Base-by-base conservation (phyloP, 2,113 vertebrate genomes). In the Gymnogyps californianus region DNA sequence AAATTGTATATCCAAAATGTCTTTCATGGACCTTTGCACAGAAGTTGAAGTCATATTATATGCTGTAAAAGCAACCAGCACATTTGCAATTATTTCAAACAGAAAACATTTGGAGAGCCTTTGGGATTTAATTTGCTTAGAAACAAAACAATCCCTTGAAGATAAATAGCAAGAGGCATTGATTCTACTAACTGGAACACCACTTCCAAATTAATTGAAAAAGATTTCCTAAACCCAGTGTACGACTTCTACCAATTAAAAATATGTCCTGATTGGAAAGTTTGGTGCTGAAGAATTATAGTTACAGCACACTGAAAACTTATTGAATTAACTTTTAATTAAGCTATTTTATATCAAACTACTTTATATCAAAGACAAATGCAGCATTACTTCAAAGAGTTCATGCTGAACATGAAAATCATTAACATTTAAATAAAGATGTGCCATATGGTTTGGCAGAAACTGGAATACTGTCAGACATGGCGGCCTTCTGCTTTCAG, bases 261-360 rank as follows among this genome's bases (percentile, higher is more conserved):
- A 95, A 67, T 85, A 57, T 26, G 38, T 75, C 59, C 88, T 81
- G 47, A 91, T 69, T 92, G 72, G 47, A 91, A 95, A 92, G 77
- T 84, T 94, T 89, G 57, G 40, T 91, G 52, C 76, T 89, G 52
- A 84, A 58, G 55, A 75, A 79, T 84, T 75, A 74, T 10, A 93
- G 61, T 86, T 89, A 71, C 4, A 76, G n/a, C 72, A 61, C 16
- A 57, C 11, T 36, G 57, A 83, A 95, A 95, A 91, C n/a, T 89
- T 87, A 79, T 3, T 90, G 65, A 83, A 78, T 94, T 87, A 90
- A 91, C 78, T 91, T 96, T 87, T 96, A 96, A 93, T 95, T 96
- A 91, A 93, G 69, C 47, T 58, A 34, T 59, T 96, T 95, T 38
- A 82, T 90, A 87, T 87, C 77, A 89, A 67, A 76, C n/a, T 87